phyloP scores from a whole-genome alignment of 2,888 invertebrate species.

The Tipula confusa region DNA sequence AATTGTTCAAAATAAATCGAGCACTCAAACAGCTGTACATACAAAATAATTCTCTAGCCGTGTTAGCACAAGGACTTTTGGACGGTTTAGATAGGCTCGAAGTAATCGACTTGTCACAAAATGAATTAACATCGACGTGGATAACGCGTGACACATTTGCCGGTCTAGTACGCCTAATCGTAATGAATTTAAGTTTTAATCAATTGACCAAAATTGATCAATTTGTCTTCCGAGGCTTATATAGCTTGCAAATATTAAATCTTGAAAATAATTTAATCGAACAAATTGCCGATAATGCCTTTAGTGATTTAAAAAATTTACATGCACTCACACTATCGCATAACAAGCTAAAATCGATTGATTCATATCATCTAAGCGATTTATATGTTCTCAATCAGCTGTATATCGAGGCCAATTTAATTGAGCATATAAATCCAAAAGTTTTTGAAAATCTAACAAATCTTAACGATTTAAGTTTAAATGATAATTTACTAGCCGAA shows the following conservation, averaged over 20 bases:
- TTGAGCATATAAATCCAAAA: slow-evolving; percentile 63
- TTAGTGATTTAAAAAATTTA: slow-evolving; percentile 69
- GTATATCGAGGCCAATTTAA: slow-evolving; percentile 68
- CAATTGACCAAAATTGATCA: slow-evolving; percentile 66
- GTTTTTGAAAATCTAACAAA: slow-evolving; percentile 74
- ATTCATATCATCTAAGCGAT: slow-evolving; percentile 66
- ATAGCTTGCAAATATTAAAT: slow-evolving; percentile 69
- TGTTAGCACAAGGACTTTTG: slow-evolving; percentile 69
- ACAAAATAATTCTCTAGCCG: slow-evolving; percentile 71
- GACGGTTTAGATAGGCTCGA: slow-evolving; percentile 69
- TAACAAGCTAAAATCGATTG: slow-evolving; percentile 65
- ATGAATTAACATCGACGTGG: slow-evolving; percentile 73
- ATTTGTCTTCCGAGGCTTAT: slow-evolving; percentile 67
- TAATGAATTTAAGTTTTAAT: slow-evolving; percentile 71
- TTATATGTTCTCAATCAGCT: slow-evolving; percentile 69
- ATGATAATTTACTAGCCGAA: slow-evolving; percentile 66
- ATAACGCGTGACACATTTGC: slow-evolving; percentile 73
- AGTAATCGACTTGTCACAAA: slow-evolving; percentile 67
- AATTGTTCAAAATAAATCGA: slow-evolving; percentile 68
- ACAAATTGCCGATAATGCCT: slow-evolving; percentile 67
- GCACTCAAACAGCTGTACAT: slow-evolving; percentile 68
- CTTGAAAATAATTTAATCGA: slow-evolving; percentile 68
- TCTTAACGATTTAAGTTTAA: slow-evolving; percentile 71
- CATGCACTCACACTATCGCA: slow-evolving; percentile 70
- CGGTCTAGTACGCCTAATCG: slow-evolving; percentile 66